phyloP scores from a whole-genome alignment of 2,797 vertebrate species.

The Galagoides demidoff region DNA sequence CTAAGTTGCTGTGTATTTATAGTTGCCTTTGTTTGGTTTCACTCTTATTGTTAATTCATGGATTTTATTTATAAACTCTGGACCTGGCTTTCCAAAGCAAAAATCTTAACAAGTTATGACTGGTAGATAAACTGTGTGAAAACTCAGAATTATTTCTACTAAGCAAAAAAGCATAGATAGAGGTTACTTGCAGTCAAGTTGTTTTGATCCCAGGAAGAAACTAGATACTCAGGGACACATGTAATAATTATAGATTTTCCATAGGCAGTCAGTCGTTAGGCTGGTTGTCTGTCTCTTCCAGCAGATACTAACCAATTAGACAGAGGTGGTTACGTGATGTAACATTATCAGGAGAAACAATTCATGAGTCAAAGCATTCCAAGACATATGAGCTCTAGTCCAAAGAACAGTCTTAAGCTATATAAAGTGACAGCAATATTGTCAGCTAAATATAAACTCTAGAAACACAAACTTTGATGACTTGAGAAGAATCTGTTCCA shows the following conservation, averaged over 20 bases:
- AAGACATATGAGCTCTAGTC: constrained; percentile 94
- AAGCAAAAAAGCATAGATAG: constrained; percentile 92
- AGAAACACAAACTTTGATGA: constrained; percentile 89
- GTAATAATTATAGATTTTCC: constrained; percentile 92
- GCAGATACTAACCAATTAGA: constrained; percentile 95
- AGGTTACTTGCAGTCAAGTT: constrained; percentile 87
- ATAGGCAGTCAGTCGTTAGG: constrained; percentile 83
- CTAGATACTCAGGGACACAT: constrained; percentile 93
- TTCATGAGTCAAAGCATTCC: constrained; percentile 99
- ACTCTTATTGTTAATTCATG: constrained; percentile 78
- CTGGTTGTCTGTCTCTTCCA: constrained; percentile 73
- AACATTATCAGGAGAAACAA: constrained; percentile 99
- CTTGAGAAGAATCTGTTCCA: constrained; percentile 86
- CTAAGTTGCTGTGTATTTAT: constrained; percentile 79
- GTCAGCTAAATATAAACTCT: constrained; percentile 96
- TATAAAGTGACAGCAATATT: constrained; percentile 95
- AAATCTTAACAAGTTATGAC: constrained; percentile 66
- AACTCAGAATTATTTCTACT: constrained; percentile 81
- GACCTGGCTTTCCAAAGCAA: constrained; percentile 77
- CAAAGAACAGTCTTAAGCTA: constrained; percentile 94
- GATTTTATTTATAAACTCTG: constrained; percentile 82
- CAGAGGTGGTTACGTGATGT: constrained; percentile 95
- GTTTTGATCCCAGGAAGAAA: constrained; percentile 91
- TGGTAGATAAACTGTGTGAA: constrained; percentile 80
- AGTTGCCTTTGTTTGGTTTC: constrained; percentile 77